A percentile compares a stretch with the other conserved stretches of the same genome.
These are phyloP conservation scores for Zaprionus obscuricornis DNA, from an alignment of 2,888 invertebrate genomes.

Conservation along the genomic window DNA sequence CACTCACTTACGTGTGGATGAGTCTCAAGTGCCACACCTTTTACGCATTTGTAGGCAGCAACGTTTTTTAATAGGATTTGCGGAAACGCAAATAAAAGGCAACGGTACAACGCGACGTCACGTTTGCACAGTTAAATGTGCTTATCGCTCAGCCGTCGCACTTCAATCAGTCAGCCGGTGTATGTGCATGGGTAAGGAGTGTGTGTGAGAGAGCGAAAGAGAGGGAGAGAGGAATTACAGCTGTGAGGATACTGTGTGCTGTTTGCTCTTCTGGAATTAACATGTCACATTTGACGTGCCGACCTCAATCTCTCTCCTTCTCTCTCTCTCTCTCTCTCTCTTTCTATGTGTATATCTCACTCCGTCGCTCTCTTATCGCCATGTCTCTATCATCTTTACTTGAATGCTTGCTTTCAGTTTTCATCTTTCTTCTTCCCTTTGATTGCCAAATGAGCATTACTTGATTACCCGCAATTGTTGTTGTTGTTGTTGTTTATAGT, in stretches of 20 bases:
- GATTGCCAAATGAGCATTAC: slow-evolving; percentile 76
- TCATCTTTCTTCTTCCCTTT: slow-evolving; percentile 37
- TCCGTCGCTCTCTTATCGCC: not conserved
- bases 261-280: slow-evolving; percentile 71
- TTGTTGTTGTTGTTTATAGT: slow-evolving; percentile 54
- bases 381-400: slow-evolving; percentile 52
- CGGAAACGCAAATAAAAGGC: slow-evolving; percentile 45
- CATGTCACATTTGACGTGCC: slow-evolving; percentile 73
- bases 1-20: slow-evolving; percentile 27
- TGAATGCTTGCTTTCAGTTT: slow-evolving; percentile 22
- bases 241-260: slow-evolving; percentile 34
- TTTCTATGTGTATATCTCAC: not conserved
- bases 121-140: slow-evolving; percentile 64
- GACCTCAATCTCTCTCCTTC: not conserved
- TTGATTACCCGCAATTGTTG: slow-evolving; percentile 76
- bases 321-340: not conserved
- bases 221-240: slow-evolving; percentile 3
- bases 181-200: too few relatives aligned
- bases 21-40: slow-evolving; percentile 66
- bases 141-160: slow-evolving; percentile 70
- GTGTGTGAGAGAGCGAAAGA: not conserved
- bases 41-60: slow-evolving; percentile 60
- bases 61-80: slow-evolving; percentile 63
- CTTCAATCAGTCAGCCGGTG: slow-evolving; percentile 64
- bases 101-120: slow-evolving; percentile 29